These are phyloP conservation scores for Grammomys surdaster DNA, from an alignment of 2,113 vertebrate species.

Conservation along the genomic window DNA sequence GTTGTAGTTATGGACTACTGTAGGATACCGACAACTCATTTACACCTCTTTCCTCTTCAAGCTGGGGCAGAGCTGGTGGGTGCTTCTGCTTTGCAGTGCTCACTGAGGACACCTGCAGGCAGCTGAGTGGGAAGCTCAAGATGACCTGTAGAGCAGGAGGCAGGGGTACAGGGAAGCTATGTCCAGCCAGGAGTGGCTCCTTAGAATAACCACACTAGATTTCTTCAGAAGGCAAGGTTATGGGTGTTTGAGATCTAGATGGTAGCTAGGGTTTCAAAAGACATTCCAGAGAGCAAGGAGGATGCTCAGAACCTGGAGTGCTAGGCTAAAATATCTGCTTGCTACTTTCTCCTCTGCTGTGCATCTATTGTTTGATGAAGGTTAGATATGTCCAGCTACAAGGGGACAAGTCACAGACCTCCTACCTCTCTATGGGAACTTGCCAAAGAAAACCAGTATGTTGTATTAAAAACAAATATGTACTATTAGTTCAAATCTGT, in stretches of 20 bases:
- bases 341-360: not conserved
- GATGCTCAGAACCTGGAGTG: not conserved
- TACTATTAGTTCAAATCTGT: not conserved
- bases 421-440: not conserved
- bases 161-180: not conserved
- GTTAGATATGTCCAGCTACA: not conserved
- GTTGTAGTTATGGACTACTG: not conserved
- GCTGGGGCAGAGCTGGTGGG: not conserved
- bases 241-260: not conserved
- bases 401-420: not conserved
- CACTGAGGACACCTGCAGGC: not conserved
- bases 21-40: not conserved
- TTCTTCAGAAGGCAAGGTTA: not conserved
- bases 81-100: not conserved
- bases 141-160: not conserved
- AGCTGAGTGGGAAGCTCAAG: not conserved
- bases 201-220: not conserved
- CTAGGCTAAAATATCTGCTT: not conserved
- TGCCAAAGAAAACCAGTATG: not conserved
- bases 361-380: not conserved
- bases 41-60: not conserved
- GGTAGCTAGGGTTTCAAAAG: not conserved
- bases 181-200: not conserved
- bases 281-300: not conserved
- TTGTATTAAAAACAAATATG: not conserved